Base-by-base conservation (phyloP, 2,888 invertebrate species). In the Melanophora roralis region DNA sequence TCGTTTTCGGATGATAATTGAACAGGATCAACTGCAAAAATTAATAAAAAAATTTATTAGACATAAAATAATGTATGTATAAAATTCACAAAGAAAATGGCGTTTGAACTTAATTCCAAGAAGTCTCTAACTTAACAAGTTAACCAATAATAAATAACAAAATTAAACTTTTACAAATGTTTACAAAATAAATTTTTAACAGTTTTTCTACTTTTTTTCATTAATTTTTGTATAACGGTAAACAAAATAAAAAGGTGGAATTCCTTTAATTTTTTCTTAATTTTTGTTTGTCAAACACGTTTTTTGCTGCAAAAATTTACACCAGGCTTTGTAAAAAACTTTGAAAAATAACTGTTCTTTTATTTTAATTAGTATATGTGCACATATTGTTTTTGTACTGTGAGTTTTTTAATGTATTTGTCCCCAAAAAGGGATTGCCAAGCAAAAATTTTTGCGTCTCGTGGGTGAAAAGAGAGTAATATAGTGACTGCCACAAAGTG, bases 11-110 rank as follows among this genome's bases (percentile, higher is more conserved):
- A 40, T 21, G 60, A 47, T 49, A 53, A 55, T 7, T 60, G 49
- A 36, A 69, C 73, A 65, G 81, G 73, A 57, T 65, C 78, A 82
- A 80, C 83, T 83, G 81, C 6, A 78, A 59, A 60, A 59, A 55
- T 68, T 40, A 55, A 12, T 49, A 27, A 49, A 53, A 8, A 45
- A 6, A 1, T 32, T 16, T 32, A 23, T 57, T n/a, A 9, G 47
- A 47, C 12, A 9, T 53, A 55, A 45, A 27, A 71, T 62, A 14
- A 14, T 32, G 11, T 12, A 55, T 38, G 23, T 32, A 45, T 6
- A 27, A 27, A 27, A 27, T 27, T 27, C 27, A n/a, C n/a, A 73
- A 57, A 57, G 23, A 76, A 69, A 69, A 69, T 76, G 69, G 69
- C 64, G 64, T 64, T 32, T 12, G n/a, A 62, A 53, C 43, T 34